phyloP scores from a whole-genome alignment of 2,797 vertebrate species.

The Yasuhikotakia modesta region DNA sequence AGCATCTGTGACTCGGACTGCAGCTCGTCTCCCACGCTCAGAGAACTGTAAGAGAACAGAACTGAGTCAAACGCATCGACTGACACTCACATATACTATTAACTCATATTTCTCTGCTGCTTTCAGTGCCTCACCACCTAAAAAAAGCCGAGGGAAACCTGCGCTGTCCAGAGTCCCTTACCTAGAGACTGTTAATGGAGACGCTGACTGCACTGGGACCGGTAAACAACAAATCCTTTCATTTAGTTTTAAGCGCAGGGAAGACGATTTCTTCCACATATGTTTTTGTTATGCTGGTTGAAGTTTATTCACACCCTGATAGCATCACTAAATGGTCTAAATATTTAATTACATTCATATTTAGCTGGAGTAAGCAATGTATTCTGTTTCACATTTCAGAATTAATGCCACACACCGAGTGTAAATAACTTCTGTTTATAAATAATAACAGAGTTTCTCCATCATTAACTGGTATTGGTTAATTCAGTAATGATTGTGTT shows the following conservation, averaged over 20 bases:
- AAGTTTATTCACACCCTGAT: no score
- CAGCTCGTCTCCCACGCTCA: constrained; percentile 78
- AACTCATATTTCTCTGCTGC: constrained; percentile 1
- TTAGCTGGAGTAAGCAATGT: no score
- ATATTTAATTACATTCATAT: no score
- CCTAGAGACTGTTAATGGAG: constrained; percentile 87
- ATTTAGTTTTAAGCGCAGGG: no score
- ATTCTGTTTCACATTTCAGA: no score
- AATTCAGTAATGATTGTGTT: constrained; percentile 2
- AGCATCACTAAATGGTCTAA: no score
- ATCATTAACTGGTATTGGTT: background rate
- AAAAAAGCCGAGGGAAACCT: constrained; percentile 85
- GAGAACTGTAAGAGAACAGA: constrained; percentile 81
- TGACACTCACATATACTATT: background rate
- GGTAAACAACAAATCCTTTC: constrained; percentile 38
- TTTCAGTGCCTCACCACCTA: constrained; percentile 78
- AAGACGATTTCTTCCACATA: no score
- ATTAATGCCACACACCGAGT: no score
- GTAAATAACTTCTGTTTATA: no score
- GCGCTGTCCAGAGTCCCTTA: constrained; percentile 83
- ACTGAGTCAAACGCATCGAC: background rate
- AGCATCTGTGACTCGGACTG: constrained; percentile 83
- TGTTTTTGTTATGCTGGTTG: no score
- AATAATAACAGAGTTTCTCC: no score
- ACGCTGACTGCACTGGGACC: constrained; percentile 81